Base-by-base conservation (phyloP, 2,113 vertebrate species). In the Lanius ludovicianus region DNA sequence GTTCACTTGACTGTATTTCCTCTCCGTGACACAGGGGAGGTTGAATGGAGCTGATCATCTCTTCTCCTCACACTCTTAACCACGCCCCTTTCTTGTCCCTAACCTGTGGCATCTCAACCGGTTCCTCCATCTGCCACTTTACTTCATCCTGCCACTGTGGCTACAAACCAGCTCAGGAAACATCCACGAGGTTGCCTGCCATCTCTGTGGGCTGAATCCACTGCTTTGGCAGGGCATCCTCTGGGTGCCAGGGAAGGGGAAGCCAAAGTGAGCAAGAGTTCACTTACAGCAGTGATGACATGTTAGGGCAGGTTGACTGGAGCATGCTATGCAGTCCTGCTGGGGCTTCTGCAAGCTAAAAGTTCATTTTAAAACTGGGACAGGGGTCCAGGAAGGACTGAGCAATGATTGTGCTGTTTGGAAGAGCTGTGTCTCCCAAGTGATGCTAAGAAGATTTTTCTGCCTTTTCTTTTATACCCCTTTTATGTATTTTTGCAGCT, bases 331-430 rank as follows among this genome's bases (percentile, higher is more conserved):
- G 0, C 25, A 33, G 47, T 57, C 35, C 42, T 83, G 44, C 13
- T 55, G 63, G 35, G 49, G 63, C 17, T 78, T 46, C 47, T 19
- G 7, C 22, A 55, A 80, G 37, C 5, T 41, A 33, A 10, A 74
- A 85, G 2, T 31, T 77, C n/a, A 37, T 53, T 49, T 59, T 56
- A 28, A 55, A 69, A n/a, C 1, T 41, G 25, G 23, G 27, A 25
- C 37, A 3, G 1, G 8, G 22, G 9, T 55, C 20, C 8, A 7
- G 35, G 62, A 68, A 68, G 35, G 22, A 55, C 10, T 1, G 2
- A 41, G n/a, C 0, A 1, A 46, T 37, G 25, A 46, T 9, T 15
- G 13, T 18, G 33, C 33, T 69, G 1, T 63, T 84, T 2, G 3
- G 46, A 80, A 74, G 30, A 67, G 27, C 35, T 60, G 20, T 24